These are phyloP conservation scores for Trididemnum miniatum DNA, from an alignment of 23 tunicate genomes.

Conservation along the genomic window DNA sequence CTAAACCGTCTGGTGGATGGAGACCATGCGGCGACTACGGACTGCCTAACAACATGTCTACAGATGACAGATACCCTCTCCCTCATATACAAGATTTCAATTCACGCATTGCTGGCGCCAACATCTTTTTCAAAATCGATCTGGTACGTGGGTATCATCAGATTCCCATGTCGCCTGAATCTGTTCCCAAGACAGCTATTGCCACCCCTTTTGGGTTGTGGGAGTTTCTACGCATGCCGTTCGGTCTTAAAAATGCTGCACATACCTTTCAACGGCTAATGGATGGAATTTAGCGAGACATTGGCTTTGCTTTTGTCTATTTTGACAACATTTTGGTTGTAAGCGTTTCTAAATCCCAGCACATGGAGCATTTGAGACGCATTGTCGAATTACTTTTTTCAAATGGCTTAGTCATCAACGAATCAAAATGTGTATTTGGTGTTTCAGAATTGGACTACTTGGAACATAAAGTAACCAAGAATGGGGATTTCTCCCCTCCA, in stretches of 20 bases:
- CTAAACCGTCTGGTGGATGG: too few relatives aligned
- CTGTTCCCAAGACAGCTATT: not conserved
- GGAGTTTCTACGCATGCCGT: not conserved
- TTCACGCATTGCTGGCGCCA: not conserved
- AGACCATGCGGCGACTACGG: slow-evolving; percentile 30
- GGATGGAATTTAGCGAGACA: not conserved
- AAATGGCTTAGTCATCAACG: not conserved
- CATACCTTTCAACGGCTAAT: not conserved
- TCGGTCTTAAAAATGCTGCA: not conserved
- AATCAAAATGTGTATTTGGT: not conserved
- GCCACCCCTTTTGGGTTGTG: not conserved
- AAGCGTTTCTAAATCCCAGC: not conserved
- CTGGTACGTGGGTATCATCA: not conserved
- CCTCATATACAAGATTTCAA: slow-evolving; percentile 15
- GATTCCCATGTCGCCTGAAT: not conserved
- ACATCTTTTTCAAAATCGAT: not conserved
- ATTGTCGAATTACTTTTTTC: not conserved
- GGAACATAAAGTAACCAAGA: not conserved
- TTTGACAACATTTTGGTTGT: too few relatives aligned
- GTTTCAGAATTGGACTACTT: not conserved
- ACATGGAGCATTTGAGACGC: not conserved
- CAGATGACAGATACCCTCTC: not conserved
- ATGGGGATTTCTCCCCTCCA: not conserved
- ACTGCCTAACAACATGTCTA: not conserved
- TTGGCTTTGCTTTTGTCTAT: not conserved